These are phyloP conservation scores for Frankliniella fusca DNA, from an alignment of 2,888 invertebrate genomes.

Conservation along the genomic window DNA sequence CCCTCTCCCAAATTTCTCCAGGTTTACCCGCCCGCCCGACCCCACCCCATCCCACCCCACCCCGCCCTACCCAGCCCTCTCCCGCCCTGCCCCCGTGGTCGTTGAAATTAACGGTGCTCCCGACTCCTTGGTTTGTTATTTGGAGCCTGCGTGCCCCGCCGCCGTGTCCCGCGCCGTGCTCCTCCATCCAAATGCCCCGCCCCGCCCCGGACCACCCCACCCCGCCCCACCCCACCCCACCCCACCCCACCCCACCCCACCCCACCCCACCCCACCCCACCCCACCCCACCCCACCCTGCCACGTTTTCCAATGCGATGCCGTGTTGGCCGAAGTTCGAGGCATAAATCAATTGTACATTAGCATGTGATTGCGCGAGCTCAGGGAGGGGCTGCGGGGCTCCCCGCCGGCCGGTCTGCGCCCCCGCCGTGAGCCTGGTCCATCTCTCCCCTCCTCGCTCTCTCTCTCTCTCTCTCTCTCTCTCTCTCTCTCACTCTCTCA, in stretches of 20 bases:
- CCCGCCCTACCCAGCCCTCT: not conserved
- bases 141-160: not conserved
- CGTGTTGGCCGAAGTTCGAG: constrained; percentile 16
- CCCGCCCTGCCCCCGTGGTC: not conserved
- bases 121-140: not conserved
- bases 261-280: not conserved
- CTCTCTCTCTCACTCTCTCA: not conserved
- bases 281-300: not conserved
- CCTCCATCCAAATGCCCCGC: too few species aligned
- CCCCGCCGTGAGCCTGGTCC: not conserved
- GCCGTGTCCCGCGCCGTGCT: too few species aligned
- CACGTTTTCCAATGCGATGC: not conserved
- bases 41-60: not conserved
- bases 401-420: not conserved
- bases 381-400: too few species aligned
- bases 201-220: too few species aligned
- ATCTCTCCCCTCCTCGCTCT: not conserved
- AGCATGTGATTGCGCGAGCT: constrained; percentile 18
- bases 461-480: not conserved
- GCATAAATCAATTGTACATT: constrained; percentile 24
- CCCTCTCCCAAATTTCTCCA: not conserved
- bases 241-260: not conserved
- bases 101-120: not conserved
- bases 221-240: not conserved
- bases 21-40: not conserved